Percentiles rank a stretch among this genome's conserved stretches.
These are phyloP conservation scores for Gallinago undulata DNA, from an alignment of 2,113 vertebrate genomes.

Conservation along the genomic window DNA sequence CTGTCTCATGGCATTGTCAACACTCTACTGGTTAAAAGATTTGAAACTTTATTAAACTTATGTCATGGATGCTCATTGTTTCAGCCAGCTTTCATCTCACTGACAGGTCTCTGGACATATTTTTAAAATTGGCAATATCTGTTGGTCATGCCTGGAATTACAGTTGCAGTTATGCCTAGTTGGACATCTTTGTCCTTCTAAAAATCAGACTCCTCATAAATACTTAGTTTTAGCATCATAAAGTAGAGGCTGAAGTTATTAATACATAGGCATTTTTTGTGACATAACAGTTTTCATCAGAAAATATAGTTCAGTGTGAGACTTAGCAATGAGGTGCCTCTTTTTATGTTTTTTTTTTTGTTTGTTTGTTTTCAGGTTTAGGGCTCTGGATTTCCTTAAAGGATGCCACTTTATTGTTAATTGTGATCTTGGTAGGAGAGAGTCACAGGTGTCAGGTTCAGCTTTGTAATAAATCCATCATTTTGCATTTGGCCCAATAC, in stretches of 20 bases:
- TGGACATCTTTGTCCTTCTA: neutral
- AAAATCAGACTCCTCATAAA: neutral
- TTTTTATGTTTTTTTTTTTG: neutral
- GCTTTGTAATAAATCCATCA: neutral
- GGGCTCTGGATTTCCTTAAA: neutral
- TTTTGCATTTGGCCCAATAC: neutral
- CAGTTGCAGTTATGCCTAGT: neutral
- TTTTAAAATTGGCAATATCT: neutral
- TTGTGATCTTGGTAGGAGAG: neutral
- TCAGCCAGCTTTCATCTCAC: neutral
- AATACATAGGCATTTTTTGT: neutral
- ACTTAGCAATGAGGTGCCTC: neutral
- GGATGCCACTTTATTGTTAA: neutral
- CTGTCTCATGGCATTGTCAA: neutral
- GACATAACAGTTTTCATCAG: neutral
- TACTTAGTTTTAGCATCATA: neutral
- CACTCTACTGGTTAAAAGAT: neutral
- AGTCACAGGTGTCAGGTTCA: neutral
- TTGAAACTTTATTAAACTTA: conserved; percentile 7
- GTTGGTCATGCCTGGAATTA: neutral
- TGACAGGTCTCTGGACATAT: neutral
- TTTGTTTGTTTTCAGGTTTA: neutral
- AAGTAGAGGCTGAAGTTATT: neutral
- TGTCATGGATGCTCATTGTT: neutral
- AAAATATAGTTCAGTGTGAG: neutral